Evolutionary conservation across 2,888 invertebrate genomes (phyloP), one percentile per base, ranked within the genome.

Genomic region (Acrocera orbiculus): DNA sequence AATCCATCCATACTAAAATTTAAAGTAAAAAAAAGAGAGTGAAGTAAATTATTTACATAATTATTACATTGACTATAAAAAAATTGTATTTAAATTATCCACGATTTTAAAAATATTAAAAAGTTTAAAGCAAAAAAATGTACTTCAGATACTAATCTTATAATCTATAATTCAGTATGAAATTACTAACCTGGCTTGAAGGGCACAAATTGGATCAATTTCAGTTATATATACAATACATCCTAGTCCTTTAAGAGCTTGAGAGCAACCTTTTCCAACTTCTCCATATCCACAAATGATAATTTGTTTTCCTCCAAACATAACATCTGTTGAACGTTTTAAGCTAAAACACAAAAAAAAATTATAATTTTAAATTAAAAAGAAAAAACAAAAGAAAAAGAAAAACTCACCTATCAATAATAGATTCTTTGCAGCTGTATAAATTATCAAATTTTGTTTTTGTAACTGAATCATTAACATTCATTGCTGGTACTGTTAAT

Each of bases 361-460:
- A n/a, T n/a, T n/a, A n/a, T n/a, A n/a, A n/a, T n/a, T n/a, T n/a
- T n/a, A n/a, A n/a, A n/a, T n/a, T n/a, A n/a, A n/a, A n/a, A n/a
- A n/a, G n/a, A n/a, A n/a, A n/a, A n/a, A n/a, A n/a, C n/a, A n/a
- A n/a, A n/a, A n/a, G n/a, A n/a, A n/a, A n/a, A n/a, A n/a, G n/a
- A 38, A 10, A 9, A 23, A 23, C 11, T 41, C 54, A 73, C 77
- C 79, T 79, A 58, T 87, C 86, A 50, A 87, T 70, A 47, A 87
- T 82, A 35, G 82, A 82, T 62, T 87, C 87, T 55, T 92, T 76
- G 62, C 93, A 95, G 45, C 90, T 89, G 57, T 95, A 95, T 20
- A 93, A 66, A 60, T 93, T 95, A 60, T 95, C 95, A 54, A 93
- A 95, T 64, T 93, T 95, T 27, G 92, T 93, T 69, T 95, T 95